Evolutionary conservation across 1,140 invertebrate species (phyloP).

Genomic region (Euwallacea similis): DNA sequence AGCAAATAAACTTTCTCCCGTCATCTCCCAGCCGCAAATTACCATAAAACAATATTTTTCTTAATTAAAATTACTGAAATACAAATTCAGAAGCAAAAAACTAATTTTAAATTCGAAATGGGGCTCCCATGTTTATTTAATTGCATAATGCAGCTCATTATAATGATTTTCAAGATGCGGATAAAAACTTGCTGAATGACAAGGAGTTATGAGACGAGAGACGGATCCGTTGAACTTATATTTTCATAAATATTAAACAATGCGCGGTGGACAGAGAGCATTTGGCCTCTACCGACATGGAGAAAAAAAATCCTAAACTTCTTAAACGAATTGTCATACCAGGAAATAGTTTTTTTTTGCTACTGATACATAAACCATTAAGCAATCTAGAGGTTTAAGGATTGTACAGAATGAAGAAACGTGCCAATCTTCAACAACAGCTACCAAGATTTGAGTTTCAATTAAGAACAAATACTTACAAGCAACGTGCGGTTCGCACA

Average conservation of each 20-base stretch:
- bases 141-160: conserved; percentile 28
- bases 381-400: too few species aligned
- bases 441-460: conserved; percentile 15
- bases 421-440: too few species aligned
- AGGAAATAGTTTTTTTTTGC: too few species aligned
- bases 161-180: conserved; percentile 27
- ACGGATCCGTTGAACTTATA: conserved; percentile 26
- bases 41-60: conserved; percentile 23
- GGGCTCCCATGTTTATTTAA: conserved; percentile 31
- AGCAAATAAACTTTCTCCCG: too few species aligned
- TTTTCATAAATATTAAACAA: conserved; percentile 35
- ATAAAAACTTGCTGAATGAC: conserved; percentile 32
- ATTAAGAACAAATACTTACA: conserved; percentile 22
- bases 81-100: conserved; percentile 14
- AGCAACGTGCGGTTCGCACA: conserved; percentile 24
- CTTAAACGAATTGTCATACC: too few species aligned
- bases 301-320: too few species aligned
- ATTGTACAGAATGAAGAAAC: too few species aligned
- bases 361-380: too few species aligned
- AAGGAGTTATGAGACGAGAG: conserved; percentile 25
- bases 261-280: neutral
- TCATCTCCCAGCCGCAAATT: neutral
- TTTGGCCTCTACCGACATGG: neutral
- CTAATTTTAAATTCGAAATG: conserved; percentile 21
- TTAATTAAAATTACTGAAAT: conserved; percentile 23